Conservation (phyloP, 2,113 vertebrate genomes). For the Chaetorhynchus papuensis region DNA sequence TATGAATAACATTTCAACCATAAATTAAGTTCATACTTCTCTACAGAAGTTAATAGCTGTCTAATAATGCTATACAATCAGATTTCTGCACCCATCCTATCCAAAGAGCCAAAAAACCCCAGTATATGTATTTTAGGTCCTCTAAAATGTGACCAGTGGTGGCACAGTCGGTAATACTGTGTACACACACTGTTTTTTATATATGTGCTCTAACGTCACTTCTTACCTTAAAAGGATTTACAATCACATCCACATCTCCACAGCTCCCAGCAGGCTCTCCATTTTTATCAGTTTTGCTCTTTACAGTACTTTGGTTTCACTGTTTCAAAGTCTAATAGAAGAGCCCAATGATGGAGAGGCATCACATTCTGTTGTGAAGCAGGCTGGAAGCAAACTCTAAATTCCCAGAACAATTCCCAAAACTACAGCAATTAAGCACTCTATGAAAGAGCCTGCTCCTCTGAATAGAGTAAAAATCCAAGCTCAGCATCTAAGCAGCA, state of each 20-base stretch:
- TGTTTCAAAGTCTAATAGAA: neutral
- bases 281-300: neutral
- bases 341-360: neutral
- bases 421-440: conserved; percentile 15
- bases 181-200: neutral
- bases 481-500: neutral
- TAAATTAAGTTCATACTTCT: neutral
- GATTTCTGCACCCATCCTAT: neutral
- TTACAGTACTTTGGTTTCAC: neutral
- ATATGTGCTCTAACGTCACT: neutral
- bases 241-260: neutral
- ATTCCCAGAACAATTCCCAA: neutral
- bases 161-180: neutral
- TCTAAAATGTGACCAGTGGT: neutral
- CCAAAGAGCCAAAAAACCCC: accelerated
- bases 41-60: neutral
- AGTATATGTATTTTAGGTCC: neutral
- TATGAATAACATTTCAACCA: neutral
- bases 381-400: neutral
- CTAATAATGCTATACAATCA: neutral
- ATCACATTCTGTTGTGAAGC: neutral
- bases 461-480: conserved; percentile 8
- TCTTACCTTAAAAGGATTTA: neutral
- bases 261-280: neutral
- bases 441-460: neutral